Evolutionary conservation across 1,140 invertebrate species (phyloP), one percentile per base, ranked within the genome.

Genomic region (Drosophila tsacasi): DNA sequence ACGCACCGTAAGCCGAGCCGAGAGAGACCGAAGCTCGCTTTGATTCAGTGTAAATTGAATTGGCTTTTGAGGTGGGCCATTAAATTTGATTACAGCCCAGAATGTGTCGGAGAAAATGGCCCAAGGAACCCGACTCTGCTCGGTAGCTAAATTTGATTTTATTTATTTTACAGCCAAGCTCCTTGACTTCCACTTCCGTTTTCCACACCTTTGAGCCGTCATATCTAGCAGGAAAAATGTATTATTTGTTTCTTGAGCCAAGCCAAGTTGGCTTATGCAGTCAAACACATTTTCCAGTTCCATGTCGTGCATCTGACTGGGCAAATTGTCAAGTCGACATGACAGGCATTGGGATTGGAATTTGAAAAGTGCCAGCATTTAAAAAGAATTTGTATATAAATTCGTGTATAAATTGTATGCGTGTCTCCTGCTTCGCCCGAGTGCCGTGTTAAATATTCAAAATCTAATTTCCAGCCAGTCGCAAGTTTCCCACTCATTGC

Each of bases 351-450:
- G 35, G 79, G 79, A 35, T 57, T 82, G 76, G 85, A 87, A 86
- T 87, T 87, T 87, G 74, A 82, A 84, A 85, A 86, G 82, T 83
- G 78, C 78, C 79, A 83, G 81, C 81, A 84, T 84, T 84, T 84
- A 85, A 78, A 82, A 83, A 54, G 67, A 63, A 83, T 81, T 84
- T 81, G 58, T 78, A 62, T 69, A 85, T 71, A 84, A 67, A 85
- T 81, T 78, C 71, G 71, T 74, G 68, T 66, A 85, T 62, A 84
- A 75, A 85, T 79, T 78, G 78, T 84, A 85, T 85, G 67, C 76
- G 58, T 71, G 78, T 85, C 77, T 84, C 59, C 12, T 5, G 40
- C 9, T 19, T 19, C 59, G 62, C 66, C 83, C 85, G 64, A 86
- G 78, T 66, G 83, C 71, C 73, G 76, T 67, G 86, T 87, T 80